Conservation (phyloP, 2,797 vertebrate species). For the Bufotes viridis region DNA sequence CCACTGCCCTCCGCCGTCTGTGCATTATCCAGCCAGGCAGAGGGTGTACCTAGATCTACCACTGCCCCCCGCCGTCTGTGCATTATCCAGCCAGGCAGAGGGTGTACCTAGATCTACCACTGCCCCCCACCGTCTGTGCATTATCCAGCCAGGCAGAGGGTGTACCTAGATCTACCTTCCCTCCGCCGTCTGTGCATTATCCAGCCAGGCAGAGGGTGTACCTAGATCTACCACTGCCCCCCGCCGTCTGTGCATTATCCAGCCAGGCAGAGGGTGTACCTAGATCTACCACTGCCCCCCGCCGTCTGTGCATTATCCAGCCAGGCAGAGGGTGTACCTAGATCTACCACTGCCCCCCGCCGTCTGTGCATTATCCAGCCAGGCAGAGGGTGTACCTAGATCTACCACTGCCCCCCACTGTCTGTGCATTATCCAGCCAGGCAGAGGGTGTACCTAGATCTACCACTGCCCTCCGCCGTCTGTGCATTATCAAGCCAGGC, state of each 20-base stretch:
- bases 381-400: not conserved
- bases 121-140: not conserved
- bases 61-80: not conserved
- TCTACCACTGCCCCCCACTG: not conserved
- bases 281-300: not conserved
- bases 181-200: not conserved
- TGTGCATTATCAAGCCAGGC: conserved; percentile 3
- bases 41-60: not conserved
- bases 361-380: conserved; percentile 5
- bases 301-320: conserved; percentile 11
- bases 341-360: not conserved
- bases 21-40: conserved; percentile 11
- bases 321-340: not conserved
- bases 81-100: conserved; percentile 11
- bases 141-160: conserved; percentile 10
- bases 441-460: not conserved
- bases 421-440: conserved; percentile 6
- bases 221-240: not conserved
- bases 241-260: not conserved
- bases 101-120: not conserved
- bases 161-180: not conserved
- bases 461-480: not conserved
- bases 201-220: conserved; percentile 14
- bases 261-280: conserved; percentile 5
- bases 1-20: not conserved